Evolutionary conservation across 2,797 vertebrate species (phyloP), one percentile per base, ranked within the genome.

Genomic region (Micrastur ruficollis): DNA sequence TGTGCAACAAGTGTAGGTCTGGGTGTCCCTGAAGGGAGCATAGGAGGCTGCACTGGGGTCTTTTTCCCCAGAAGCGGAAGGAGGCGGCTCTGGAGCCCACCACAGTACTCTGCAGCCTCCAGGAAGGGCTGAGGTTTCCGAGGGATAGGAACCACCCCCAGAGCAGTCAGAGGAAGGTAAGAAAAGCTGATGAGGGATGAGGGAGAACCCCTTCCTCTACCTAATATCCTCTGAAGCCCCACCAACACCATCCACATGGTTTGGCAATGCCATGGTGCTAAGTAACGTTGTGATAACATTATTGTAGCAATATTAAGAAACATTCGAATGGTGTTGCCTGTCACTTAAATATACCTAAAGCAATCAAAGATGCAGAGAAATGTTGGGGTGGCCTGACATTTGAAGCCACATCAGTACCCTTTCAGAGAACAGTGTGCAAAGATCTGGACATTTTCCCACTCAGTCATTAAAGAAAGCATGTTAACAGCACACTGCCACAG

Each of bases 11-110:
- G 13, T 2, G 11, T 22, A 21, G 79, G 21, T 26, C 46, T 53
- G 62, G 10, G 12, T 34, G 50, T 62, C 32, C 25, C 42, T 49
- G 32, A 55, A 86, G 27, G 47, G 15, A 83, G 20, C 17, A 2
- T 0, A 21, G 42, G 50, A n/a, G 8, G 6, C 38, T 58, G 4
- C 1, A 4, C 11, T 3, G 15, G 25, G 8, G 20, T 25, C 10
- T 15, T 66, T 47, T 58, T 53, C 42, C 12, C 61, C 8, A 58
- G 29, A 50, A 38, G 9, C 0, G 0, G 22, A n/a, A 55, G 34
- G 16, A 52, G 36, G 23, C 0, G 5, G 12, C 56, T 78, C 42
- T 62, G 32, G 55, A 73, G 34, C n/a, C 63, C 40, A 18, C 7
- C 23, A 6, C 1, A 14, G 82, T 32, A 40, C 8, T 22, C 82